Evolutionary conservation across 2,888 invertebrate genomes (phyloP), one percentile per base, ranked within the genome.

Genomic region (Agrotis segetum): DNA sequence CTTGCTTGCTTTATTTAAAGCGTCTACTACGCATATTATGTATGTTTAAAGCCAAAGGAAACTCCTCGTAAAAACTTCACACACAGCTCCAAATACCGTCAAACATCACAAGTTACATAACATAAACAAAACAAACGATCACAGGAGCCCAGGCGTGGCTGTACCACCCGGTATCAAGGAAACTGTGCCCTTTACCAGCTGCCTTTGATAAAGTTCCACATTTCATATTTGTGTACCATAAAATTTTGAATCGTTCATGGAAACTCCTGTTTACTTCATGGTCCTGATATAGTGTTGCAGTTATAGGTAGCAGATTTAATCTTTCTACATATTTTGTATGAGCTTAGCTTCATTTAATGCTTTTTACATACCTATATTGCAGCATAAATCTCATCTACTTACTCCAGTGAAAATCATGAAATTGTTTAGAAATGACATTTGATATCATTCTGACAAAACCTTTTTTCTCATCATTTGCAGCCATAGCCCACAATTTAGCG

Each of bases 171-270:
- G 64, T n/a, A 75, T n/a, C 34, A 44, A 66, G 62, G 81, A 76
- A 81, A 55, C 62, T 40, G 29, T 59, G 53, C 60, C 50, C 60
- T 52, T 55, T 50, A 44, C 49, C 34, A 5, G 34, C 16, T 50
- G 71, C 59, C 67, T 81, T 77, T 81, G 69, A 80, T 80, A 65
- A 56, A 40, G 29, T 52, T 59, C 19, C 29, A 58, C 16, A 21
- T 69, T 68, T 24, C 59, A 74, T 74, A 67, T 80, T 75, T 69
- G 81, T 76, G n/a, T 63, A 77, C 62, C 65, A 44, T 81, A 69
- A 81, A 77, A 63, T 53, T 60, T 67, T 11, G 56, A 59, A 64
- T 59, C 61, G 61, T 77, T 79, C 44, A 68, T 53, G 34, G 50
- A 69, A 80, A 24, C 56, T 52, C 11, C 34, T 62, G 64, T 69